phyloP scores from a whole-genome alignment of 2,888 invertebrate genomes.

The Tenthredo mesomela region DNA sequence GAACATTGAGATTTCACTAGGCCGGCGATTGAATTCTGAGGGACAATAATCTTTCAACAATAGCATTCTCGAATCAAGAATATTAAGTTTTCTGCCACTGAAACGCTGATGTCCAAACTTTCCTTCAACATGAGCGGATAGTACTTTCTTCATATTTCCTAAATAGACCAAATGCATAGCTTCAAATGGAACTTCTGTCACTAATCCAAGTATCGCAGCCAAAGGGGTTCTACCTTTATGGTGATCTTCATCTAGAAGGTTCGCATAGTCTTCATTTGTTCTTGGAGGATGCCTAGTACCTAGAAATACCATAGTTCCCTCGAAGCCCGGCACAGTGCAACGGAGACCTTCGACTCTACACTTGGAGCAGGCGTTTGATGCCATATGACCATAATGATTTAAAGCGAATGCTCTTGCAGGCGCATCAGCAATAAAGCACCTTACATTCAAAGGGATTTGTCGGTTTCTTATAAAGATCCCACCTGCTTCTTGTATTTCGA shows the following conservation, averaged over 20 bases:
- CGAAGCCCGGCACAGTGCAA: constrained; percentile 23
- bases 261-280: constrained; percentile 45
- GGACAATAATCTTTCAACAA: constrained; percentile 36
- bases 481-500: constrained; percentile 41
- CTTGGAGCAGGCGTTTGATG: constrained; percentile 52
- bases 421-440: constrained; percentile 56
- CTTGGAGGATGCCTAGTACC: constrained; percentile 30
- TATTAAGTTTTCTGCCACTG: constrained; percentile 40
- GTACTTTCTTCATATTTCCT: constrained; percentile 34
- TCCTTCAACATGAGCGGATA: constrained; percentile 33
- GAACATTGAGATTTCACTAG: constrained; percentile 17
- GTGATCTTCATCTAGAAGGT: constrained; percentile 51
- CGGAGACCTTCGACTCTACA: constrained; percentile 51
- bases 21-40: constrained; percentile 48
- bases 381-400: background rate
- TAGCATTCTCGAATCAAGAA: constrained; percentile 36
- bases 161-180: constrained; percentile 43
- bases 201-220: constrained; percentile 20
- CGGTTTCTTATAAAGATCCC: constrained; percentile 38
- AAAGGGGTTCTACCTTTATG: constrained; percentile 51
- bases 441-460: constrained; percentile 44
- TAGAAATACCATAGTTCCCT: constrained; percentile 44
- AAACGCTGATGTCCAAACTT: constrained; percentile 28
- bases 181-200: constrained; percentile 18
- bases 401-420: constrained; percentile 52